Evolutionary conservation across 2,888 invertebrate species (phyloP), one percentile per base, ranked within the genome.

Genomic region (Timandra comae): DNA sequence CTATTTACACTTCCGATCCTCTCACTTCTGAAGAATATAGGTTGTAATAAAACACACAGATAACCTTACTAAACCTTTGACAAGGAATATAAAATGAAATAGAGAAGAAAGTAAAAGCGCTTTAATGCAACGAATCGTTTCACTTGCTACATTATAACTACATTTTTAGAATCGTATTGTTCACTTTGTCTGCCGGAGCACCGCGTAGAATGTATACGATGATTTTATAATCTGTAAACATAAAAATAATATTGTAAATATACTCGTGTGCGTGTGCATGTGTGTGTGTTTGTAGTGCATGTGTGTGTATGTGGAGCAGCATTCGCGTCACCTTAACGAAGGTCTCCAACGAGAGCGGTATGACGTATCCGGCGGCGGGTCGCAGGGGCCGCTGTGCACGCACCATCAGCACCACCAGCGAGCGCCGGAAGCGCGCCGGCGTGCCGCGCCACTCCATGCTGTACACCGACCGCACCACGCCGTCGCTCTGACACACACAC

Each of bases 321-420:
- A n/a, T n/a, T n/a, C n/a, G 12, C 2, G 7, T 8, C 29, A 87
- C 88, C 65, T 75, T 76, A 22, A 84, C 57, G 49, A 86, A 88
- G 7, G 87, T 86, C 33, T 77, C 69, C 9, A 88, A 68, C 0
- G 88, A 87, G 27, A 88, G 76, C 25, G 82, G 73, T 29, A 88
- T 74, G 43, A 87, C 64, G 45, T 62, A 72, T 1, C 78, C 85
- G 38, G 87, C 87, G 49, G 69, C 71, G 38, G 86, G 73, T 12
- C 76, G 75, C 46, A 88, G 71, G 33, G 87, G 85, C 8, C 74
- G 73, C 43, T 72, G 67, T 31, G 81, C 75, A 46, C 85, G 70
- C 52, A 66, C 65, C 82, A 87, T 76, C 37, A 81, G 60, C 52
- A 86, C 61, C 40, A 84, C 44, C 53, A 88, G 62, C 48, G 63